A percentile compares a stretch with the other conserved stretches of the same genome.
phyloP scores from a whole-genome alignment of 2,888 invertebrate genomes.

The Macrophya alboannulata region DNA sequence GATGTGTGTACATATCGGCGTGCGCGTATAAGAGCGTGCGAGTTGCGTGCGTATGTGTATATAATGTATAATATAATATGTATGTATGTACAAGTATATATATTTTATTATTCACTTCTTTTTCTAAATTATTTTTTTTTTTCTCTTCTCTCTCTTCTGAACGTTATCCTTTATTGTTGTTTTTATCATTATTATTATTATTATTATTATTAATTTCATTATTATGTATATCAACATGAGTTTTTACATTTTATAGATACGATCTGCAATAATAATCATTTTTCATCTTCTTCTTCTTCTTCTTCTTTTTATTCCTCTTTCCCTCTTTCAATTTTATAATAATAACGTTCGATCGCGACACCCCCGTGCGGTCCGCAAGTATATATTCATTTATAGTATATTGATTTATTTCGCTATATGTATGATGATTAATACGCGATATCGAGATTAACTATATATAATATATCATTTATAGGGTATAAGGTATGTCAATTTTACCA shows the following conservation, averaged over 20 bases:
- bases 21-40: neutral
- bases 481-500: constrained; percentile 17
- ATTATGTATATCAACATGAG: constrained; percentile 2
- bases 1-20: neutral
- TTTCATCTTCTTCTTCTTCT: neutral
- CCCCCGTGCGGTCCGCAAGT: neutral
- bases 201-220: constrained; percentile 26
- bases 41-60: constrained; percentile 58
- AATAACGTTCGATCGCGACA: constrained; percentile 6
- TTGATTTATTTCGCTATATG: no score
- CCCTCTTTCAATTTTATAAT: neutral
- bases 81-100: constrained; percentile 57
- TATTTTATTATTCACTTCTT: constrained; percentile 47
- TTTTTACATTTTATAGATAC: neutral
- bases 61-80: constrained; percentile 54
- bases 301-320: neutral
- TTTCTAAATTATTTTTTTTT: neutral
- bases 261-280: neutral
- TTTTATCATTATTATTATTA: neutral
- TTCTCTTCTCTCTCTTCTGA: neutral
- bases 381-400: neutral
- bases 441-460: constrained; percentile 8
- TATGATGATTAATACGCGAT: neutral
- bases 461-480: neutral
- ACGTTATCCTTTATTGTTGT: neutral